Percentiles rank a stretch among this genome's conserved stretches.
Conservation (phyloP, 2,888 invertebrate species). For the Rapana venosa region DNA sequence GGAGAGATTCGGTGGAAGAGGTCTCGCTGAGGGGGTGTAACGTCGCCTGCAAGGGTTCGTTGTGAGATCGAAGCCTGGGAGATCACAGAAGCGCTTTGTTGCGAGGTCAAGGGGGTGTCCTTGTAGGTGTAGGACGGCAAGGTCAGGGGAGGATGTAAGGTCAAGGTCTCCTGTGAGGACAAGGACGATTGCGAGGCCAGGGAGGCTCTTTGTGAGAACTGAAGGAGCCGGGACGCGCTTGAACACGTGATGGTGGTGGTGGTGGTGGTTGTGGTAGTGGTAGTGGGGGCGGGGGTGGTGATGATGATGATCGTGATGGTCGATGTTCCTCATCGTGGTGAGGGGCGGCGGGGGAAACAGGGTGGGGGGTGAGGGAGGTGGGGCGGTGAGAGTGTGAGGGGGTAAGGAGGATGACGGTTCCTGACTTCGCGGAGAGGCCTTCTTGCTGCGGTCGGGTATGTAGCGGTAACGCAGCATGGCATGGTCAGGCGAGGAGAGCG, state of each 20-base stretch:
- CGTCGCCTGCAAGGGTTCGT: background rate
- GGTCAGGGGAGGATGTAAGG: background rate
- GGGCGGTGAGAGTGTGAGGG: background rate
- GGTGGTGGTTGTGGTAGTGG: background rate
- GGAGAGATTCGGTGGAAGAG: background rate
- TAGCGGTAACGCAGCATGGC: constrained; percentile 42
- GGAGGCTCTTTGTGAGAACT: background rate
- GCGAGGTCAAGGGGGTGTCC: background rate
- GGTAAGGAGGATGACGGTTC: background rate
- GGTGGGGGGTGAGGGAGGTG: background rate
- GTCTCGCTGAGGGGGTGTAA: background rate
- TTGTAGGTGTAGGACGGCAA: background rate
- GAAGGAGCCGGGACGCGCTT: background rate
- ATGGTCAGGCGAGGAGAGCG: background rate
- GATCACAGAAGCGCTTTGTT: background rate
- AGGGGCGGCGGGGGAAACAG: background rate
- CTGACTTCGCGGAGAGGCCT: constrained; percentile 8
- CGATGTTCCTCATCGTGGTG: background rate
- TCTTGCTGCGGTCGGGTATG: constrained; percentile 41
- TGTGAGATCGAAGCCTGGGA: no score
- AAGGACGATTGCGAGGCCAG: background rate
- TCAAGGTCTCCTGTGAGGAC: background rate
- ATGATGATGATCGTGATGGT: no score
- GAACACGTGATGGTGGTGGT: background rate
- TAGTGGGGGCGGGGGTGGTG: background rate